Evolutionary conservation across 1,140 invertebrate species (phyloP), one percentile per base, ranked within the genome.

Genomic region (Drosophila pruinosa): DNA sequence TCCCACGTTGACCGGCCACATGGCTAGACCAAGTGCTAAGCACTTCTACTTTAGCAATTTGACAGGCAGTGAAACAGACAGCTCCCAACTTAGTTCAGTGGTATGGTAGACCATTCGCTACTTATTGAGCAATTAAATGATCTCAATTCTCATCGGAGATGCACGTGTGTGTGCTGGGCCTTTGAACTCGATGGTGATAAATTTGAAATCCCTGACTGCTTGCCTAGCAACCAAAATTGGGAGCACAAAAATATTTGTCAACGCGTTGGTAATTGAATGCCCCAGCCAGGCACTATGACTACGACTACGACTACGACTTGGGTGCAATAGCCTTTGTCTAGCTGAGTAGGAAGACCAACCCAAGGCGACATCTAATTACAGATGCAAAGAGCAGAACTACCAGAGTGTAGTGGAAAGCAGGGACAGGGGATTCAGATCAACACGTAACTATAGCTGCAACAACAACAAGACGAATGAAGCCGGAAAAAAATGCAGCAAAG

Each of bases 261-360:
- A 61, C 74, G 78, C 79, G 78, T 81, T 81, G 78, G 78, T 81
- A 81, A 73, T 57, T 62, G 73, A 67, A 78, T 57, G 67, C 43
- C 54, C 22, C 45, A 34, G 31, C 22, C 58, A 38, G 43, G 21
- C 50, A n/a, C n/a, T n/a, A n/a, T n/a, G n/a, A n/a, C n/a, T n/a
- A n/a, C n/a, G n/a, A n/a, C n/a, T n/a, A n/a, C n/a, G n/a, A n/a
- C n/a, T 6, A 5, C 14, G 7, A 7, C 38, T 22, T 31, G 47
- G 47, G 78, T 78, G 79, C 78, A 81, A 78, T 81, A 83, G 74
- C 78, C 78, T 81, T 70, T 70, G 74, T 64, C 68, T 64, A 64
- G 19, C 31, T 3, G 34, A 56, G 43, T 21, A 31, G 52, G 53
- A 65, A 71, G 69, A 72, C 69, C 62, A 67, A 65, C 61, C 43